Conservation (phyloP, 2,888 invertebrate genomes). For the Chrysopilus asiliformis region DNA sequence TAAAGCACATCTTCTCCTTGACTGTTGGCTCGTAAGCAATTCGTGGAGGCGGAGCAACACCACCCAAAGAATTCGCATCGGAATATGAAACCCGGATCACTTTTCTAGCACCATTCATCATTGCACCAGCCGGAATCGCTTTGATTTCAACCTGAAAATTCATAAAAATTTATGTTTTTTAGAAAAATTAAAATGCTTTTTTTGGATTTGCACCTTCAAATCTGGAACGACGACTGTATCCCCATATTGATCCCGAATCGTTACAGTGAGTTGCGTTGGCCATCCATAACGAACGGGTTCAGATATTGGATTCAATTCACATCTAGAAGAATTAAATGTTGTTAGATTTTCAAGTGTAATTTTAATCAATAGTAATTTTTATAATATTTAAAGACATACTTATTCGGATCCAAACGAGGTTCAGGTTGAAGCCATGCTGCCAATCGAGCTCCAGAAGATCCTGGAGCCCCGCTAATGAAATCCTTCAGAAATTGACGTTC, state of each 20-base stretch:
- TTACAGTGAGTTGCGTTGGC: slow-evolving; percentile 68
- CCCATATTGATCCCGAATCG: slow-evolving; percentile 84
- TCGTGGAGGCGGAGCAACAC: slow-evolving; percentile 32
- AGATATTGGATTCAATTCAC: slow-evolving; percentile 65
- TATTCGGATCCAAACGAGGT: slow-evolving; percentile 71
- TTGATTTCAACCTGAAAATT: slow-evolving; percentile 30
- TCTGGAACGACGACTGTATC: slow-evolving; percentile 73
- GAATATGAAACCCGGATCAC: slow-evolving; percentile 27
- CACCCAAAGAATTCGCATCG: slow-evolving; percentile 24
- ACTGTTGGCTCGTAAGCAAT: slow-evolving; percentile 66
- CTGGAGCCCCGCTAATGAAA: slow-evolving; percentile 75
- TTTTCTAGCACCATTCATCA: slow-evolving; percentile 28
- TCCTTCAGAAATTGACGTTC: slow-evolving; percentile 86
- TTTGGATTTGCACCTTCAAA: slow-evolving; percentile 60
- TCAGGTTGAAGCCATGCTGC: slow-evolving; percentile 93
- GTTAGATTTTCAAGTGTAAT: not conserved
- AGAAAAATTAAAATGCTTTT: slow-evolving; percentile 1
- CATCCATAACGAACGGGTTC: slow-evolving; percentile 64
- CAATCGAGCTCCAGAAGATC: slow-evolving; percentile 77
- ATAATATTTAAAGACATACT: slow-evolving; percentile 25
- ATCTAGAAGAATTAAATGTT: slow-evolving; percentile 45
- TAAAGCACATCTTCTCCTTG: slow-evolving; percentile 84
- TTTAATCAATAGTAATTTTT: no score
- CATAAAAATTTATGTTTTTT: slow-evolving; percentile 3
- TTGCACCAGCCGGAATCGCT: slow-evolving; percentile 32